These are phyloP conservation scores for Psettodes erumei DNA, from an alignment of 2,113 vertebrate species.

Conservation along the genomic window DNA sequence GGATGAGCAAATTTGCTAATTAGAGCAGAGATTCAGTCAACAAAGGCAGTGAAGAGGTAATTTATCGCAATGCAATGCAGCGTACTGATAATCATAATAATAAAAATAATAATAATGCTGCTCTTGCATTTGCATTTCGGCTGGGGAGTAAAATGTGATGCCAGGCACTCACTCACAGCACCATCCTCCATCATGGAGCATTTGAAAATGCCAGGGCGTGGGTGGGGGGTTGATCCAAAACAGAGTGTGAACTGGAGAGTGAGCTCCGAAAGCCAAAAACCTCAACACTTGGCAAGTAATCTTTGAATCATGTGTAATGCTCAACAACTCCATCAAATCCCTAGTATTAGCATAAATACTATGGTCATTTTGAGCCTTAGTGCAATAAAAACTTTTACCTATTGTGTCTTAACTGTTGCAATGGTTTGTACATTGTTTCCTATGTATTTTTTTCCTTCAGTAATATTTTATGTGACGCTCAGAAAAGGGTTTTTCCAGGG, in stretches of 20 bases:
- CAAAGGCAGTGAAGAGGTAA: slow-evolving; percentile 44
- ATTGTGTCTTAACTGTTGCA: neutral
- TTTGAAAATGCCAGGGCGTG: slow-evolving; percentile 62
- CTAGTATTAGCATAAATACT: neutral
- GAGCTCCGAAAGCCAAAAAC: slow-evolving; percentile 42
- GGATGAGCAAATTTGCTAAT: slow-evolving; percentile 53
- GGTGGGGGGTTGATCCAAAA: slow-evolving; percentile 46
- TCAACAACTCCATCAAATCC: slow-evolving; percentile 20
- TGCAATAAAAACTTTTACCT: neutral
- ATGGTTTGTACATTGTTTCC: neutral
- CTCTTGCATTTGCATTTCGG: slow-evolving; percentile 55
- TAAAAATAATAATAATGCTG: slow-evolving; percentile 1
- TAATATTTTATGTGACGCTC: slow-evolving; percentile 3
- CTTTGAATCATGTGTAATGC: slow-evolving; percentile 24
- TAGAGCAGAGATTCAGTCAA: slow-evolving; percentile 45
- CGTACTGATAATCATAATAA: slow-evolving; percentile 34
- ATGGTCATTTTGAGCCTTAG: slow-evolving; percentile 14
- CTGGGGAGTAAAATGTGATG: slow-evolving; percentile 39
- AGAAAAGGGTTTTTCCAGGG: neutral
- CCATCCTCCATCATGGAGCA: slow-evolving; percentile 47
- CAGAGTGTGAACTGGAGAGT: slow-evolving; percentile 23
- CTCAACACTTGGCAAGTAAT: slow-evolving; percentile 41
- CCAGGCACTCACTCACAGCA: slow-evolving; percentile 54
- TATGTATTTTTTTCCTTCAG: neutral
- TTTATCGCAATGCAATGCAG: slow-evolving; percentile 47